Base-by-base conservation (phyloP, 2,888 invertebrate genomes). In the Bombyx huttoni region DNA sequence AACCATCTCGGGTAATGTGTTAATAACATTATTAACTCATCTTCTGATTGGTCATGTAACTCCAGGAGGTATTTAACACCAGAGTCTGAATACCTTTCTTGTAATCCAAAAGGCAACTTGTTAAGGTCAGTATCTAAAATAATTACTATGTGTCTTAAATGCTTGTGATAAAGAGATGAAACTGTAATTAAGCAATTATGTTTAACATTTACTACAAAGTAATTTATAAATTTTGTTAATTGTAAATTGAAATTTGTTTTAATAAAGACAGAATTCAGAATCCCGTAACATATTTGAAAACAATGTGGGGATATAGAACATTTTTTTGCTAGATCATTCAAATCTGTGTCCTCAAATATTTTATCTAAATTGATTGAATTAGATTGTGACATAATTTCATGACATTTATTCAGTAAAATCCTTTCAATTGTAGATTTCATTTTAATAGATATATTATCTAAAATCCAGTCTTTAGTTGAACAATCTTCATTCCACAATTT, bases 1-100 rank as follows among this genome's bases (percentile, higher is more conserved):
- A 84, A 82, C 87, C 87, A 87, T 24, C 72, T 63, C 34, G 80
- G 78, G 59, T 72, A 87, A 63, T 88, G 87, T n/a, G 80, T 75
- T 13, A 88, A 54, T 34, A 87, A 56, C 70, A 87, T 63, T 34
- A 81, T 70, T 13, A 85, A 65, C 56, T 84, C 77, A 68, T 62
- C 68, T 57, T 75, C 68, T 12, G 67, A 73, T 45, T 66, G 50
- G n/a, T 54, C 49, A 54, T 73, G 63, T 13, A 85, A 49, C 9
- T 56, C 54, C 0, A 63, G 63, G 35, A 88, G 64, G 56, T 73
- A 64, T 34, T 62, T 58, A 5, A 73, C 3, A 14, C 73, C 62
- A 13, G 61, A 58, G 49, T 65, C 46, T 7, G 71, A 54, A 63
- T 79, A 85, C 9, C 50, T 47, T 13, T 60, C 50, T 56, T 57